Conservation (phyloP, 2,888 invertebrate species). For the Hydrotaea diabolus region DNA sequence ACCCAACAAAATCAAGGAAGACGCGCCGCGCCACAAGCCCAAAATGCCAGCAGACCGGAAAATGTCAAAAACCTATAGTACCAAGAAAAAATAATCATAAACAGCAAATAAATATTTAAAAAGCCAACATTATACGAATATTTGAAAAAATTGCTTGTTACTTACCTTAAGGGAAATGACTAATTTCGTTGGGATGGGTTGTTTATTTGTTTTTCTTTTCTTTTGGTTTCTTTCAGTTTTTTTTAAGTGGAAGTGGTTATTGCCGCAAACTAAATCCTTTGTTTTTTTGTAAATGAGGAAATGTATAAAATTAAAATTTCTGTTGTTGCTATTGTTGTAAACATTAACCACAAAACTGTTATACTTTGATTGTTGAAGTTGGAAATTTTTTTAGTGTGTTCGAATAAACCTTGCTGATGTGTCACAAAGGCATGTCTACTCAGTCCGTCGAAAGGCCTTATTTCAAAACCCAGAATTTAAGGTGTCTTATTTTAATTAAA, state of each 20-base stretch:
- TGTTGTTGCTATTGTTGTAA: neutral
- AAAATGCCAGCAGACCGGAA: no score
- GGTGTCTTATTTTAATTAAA: conserved; percentile 2
- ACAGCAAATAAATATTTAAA: no score
- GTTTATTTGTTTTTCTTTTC: neutral
- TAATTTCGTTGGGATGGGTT: conserved; percentile 34
- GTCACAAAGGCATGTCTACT: conserved; percentile 32
- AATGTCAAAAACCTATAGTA: no score
- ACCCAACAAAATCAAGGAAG: no score
- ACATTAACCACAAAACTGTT: conserved; percentile 39
- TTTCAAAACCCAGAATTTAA: neutral
- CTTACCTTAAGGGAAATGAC: conserved; percentile 62
- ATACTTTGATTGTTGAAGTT: neutral
- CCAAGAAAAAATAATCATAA: no score
- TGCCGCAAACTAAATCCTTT: conserved; percentile 52
- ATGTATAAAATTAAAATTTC: conserved; percentile 39
- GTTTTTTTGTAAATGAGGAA: conserved; percentile 48
- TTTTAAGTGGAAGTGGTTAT: neutral
- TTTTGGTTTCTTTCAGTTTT: neutral
- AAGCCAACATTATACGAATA: no score
- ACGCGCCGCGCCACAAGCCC: no score
- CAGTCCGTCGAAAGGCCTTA: neutral
- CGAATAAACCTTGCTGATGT: conserved; percentile 23
- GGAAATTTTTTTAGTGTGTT: neutral
- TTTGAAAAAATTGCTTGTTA: conserved; percentile 1